Conservation (phyloP, 2,797 vertebrate species). For the Phoebastria nigripes region DNA sequence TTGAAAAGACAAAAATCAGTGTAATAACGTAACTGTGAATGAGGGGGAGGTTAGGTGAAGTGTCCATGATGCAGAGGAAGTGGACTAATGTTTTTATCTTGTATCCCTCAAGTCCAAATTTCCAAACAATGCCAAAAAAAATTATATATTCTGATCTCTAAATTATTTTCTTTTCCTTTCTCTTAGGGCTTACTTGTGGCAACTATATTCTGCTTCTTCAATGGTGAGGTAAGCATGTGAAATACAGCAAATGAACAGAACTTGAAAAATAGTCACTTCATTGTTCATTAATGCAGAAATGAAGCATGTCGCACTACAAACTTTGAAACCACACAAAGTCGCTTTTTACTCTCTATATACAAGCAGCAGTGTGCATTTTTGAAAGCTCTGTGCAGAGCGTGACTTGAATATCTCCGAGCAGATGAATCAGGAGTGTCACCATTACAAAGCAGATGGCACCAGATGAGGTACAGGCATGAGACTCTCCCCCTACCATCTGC, state of each 20-base stretch:
- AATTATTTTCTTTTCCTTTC: slow-evolving; percentile 12
- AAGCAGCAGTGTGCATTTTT: not conserved
- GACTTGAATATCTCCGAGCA: not conserved
- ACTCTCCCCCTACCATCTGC: not conserved
- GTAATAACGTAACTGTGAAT: not conserved
- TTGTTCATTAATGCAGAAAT: not conserved
- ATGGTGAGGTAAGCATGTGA: slow-evolving; percentile 85
- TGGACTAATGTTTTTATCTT: not conserved
- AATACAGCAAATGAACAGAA: not conserved
- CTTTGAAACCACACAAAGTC: not conserved
- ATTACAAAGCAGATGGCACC: not conserved
- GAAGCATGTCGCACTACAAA: not conserved
- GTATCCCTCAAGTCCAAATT: not conserved
- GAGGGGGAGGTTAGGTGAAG: not conserved
- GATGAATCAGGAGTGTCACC: not conserved
- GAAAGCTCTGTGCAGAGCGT: not conserved
- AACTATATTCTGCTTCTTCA: slow-evolving; percentile 98
- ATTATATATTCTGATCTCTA: not conserved
- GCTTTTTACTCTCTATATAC: not conserved
- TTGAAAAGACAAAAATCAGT: not conserved
- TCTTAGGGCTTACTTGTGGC: slow-evolving; percentile 93
- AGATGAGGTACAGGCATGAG: not conserved
- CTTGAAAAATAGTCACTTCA: not conserved
- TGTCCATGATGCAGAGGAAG: not conserved
- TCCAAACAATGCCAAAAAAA: not conserved